Evolutionary conservation across 2,113 vertebrate species (phyloP).

Genomic region (Riparia riparia): DNA sequence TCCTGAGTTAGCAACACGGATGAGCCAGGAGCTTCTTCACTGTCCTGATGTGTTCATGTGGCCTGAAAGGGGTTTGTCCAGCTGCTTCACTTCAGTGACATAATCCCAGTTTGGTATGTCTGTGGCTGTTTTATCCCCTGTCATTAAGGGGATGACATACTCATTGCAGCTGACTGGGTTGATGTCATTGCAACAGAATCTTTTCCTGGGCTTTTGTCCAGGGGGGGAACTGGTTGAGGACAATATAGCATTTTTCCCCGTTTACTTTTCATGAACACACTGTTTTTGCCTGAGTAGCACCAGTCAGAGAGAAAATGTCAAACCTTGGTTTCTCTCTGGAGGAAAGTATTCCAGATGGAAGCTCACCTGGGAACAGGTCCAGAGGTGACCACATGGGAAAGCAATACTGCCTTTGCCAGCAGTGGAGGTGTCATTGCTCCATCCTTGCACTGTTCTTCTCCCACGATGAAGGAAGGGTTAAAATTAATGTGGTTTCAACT

Average conservation of each 20-base stretch:
- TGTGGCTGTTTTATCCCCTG: background rate
- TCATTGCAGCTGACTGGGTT: background rate
- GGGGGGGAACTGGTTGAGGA: background rate
- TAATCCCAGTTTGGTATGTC: background rate
- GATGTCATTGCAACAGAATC: background rate
- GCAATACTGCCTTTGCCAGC: background rate
- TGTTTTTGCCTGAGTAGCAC: background rate
- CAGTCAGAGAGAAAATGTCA: background rate
- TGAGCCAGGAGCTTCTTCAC: background rate
- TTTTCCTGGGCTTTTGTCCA: background rate
- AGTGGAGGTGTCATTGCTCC: background rate
- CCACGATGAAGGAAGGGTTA: background rate
- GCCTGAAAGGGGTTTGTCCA: background rate
- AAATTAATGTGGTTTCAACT: background rate
- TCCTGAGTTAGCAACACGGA: rapidly evolving
- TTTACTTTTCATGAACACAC: background rate
- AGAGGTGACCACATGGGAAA: background rate
- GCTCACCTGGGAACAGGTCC: background rate
- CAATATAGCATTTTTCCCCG: background rate
- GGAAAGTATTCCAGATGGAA: background rate
- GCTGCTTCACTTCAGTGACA: background rate
- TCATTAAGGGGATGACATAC: background rate
- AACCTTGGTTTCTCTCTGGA: background rate
- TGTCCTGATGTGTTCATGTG: background rate
- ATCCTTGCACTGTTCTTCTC: background rate